These are phyloP conservation scores for Rana temporaria DNA, from an alignment of 2,113 vertebrate species.

Conservation along the genomic window DNA sequence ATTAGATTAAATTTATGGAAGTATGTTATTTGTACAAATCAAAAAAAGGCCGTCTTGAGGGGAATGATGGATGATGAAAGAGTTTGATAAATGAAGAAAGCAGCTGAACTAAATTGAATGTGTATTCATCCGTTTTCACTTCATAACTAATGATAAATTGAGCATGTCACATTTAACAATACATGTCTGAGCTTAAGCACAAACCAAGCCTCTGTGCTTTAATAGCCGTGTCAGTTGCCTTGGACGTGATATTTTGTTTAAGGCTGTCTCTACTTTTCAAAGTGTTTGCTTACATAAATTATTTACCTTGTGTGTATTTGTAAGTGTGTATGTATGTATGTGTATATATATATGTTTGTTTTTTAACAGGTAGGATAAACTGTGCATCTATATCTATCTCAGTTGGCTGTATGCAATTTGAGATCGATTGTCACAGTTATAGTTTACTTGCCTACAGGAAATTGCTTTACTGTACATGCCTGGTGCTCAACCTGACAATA, in stretches of 20 bases:
- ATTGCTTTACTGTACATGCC: no score
- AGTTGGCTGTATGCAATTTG: no score
- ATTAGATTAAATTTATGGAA: constrained; percentile 96
- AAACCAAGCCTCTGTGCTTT: constrained; percentile 68
- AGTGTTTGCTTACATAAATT: constrained; percentile 59
- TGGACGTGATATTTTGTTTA: constrained; percentile 69
- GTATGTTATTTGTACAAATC: constrained; percentile 87
- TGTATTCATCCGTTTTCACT: constrained; percentile 97
- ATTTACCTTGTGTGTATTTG: background rate
- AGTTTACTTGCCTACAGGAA: no score
- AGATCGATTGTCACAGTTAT: no score
- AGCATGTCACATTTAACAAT: constrained; percentile 97
- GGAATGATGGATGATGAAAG: constrained; percentile 94
- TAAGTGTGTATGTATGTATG: background rate
- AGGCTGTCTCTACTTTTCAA: constrained; percentile 61
- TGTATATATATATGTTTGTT: no score
- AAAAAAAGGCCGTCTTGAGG: constrained; percentile 70
- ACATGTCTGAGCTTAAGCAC: constrained; percentile 82
- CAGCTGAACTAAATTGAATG: constrained; percentile 99
- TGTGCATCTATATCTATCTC: no score
- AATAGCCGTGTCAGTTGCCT: constrained; percentile 76
- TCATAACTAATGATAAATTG: constrained; percentile 99
- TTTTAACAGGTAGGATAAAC: no score
- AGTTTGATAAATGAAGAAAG: constrained; percentile 96
- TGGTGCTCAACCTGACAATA: no score